These are phyloP conservation scores for Achroia grisella DNA, from an alignment of 1,140 invertebrate species.

Conservation along the genomic window DNA sequence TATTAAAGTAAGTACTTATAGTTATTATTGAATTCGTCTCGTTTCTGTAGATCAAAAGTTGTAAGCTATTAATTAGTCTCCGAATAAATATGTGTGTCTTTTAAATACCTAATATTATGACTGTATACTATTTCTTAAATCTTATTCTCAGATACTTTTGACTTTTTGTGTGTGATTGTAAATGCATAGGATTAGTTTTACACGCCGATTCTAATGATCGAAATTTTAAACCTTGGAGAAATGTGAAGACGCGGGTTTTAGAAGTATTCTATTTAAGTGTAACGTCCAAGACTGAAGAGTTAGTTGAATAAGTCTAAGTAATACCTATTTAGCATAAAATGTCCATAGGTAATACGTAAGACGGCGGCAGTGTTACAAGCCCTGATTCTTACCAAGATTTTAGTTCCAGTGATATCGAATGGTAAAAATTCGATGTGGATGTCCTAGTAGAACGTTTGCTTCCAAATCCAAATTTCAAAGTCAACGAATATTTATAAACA, in stretches of 20 bases:
- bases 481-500: slow-evolving; percentile 67
- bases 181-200: slow-evolving; percentile 18
- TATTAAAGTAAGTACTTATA: slow-evolving; percentile 36
- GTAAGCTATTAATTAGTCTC: slow-evolving; percentile 18
- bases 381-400: slow-evolving; percentile 3
- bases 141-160: slow-evolving; percentile 27
- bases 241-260: slow-evolving; percentile 65
- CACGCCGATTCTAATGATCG: slow-evolving; percentile 41
- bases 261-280: slow-evolving; percentile 70
- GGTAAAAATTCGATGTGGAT: slow-evolving; percentile 20
- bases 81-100: slow-evolving; percentile 39
- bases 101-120: slow-evolving; percentile 7
- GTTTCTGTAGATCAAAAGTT: slow-evolving; percentile 32
- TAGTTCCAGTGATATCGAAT: slow-evolving; percentile 8
- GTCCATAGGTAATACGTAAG: slow-evolving; percentile 63
- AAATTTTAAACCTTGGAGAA: slow-evolving; percentile 21
- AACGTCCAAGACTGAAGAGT: slow-evolving; percentile 72
- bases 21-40: slow-evolving; percentile 29
- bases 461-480: slow-evolving; percentile 60
- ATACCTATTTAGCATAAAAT: slow-evolving; percentile 70
- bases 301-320: slow-evolving; percentile 68
- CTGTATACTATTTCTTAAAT: slow-evolving; percentile 22
- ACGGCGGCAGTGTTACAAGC: slow-evolving; percentile 17
- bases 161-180: slow-evolving; percentile 32
- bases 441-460: slow-evolving; percentile 52